Conservation (phyloP, 2,888 invertebrate genomes). For the Xanthorhoe spadicearia region DNA sequence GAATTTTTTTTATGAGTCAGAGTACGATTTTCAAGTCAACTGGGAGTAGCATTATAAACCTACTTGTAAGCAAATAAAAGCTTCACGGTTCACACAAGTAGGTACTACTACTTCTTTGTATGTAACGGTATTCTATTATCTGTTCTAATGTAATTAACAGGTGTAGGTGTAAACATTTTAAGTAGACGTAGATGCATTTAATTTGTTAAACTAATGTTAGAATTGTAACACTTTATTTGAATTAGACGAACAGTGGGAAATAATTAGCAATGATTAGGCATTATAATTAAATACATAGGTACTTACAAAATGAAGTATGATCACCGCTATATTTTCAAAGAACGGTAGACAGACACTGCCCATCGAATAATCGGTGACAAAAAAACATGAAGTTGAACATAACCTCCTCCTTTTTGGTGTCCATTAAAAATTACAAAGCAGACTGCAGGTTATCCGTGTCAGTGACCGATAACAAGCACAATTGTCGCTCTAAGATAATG, state of each 20-base stretch:
- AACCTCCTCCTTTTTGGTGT: too few relatives aligned
- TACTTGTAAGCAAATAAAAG: background rate
- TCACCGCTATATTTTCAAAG: too few relatives aligned
- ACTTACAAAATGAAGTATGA: too few relatives aligned
- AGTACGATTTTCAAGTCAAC: too few relatives aligned
- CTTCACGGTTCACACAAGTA: background rate
- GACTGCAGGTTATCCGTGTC: conserved; percentile 40
- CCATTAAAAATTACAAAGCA: conserved; percentile 14
- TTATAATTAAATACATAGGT: background rate
- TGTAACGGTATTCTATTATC: conserved; percentile 14
- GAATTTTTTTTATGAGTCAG: too few relatives aligned
- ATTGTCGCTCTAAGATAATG: conserved; percentile 55
- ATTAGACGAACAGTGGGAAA: conserved; percentile 9
- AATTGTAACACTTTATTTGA: conserved; percentile 23
- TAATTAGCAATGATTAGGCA: conserved; percentile 13
- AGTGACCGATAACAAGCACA: conserved; percentile 53
- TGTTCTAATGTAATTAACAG: conserved; percentile 36
- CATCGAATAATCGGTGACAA: too few relatives aligned
- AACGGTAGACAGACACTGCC: too few relatives aligned
- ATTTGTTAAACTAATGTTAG: conserved; percentile 19
- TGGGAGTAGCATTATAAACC: too few relatives aligned
- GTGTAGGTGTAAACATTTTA: conserved; percentile 22
- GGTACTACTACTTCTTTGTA: background rate
- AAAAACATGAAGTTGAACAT: too few relatives aligned
- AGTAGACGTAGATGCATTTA: conserved; percentile 24